phyloP scores from a whole-genome alignment of 2,113 vertebrate species.

The Ictidomys tridecemlineatus region DNA sequence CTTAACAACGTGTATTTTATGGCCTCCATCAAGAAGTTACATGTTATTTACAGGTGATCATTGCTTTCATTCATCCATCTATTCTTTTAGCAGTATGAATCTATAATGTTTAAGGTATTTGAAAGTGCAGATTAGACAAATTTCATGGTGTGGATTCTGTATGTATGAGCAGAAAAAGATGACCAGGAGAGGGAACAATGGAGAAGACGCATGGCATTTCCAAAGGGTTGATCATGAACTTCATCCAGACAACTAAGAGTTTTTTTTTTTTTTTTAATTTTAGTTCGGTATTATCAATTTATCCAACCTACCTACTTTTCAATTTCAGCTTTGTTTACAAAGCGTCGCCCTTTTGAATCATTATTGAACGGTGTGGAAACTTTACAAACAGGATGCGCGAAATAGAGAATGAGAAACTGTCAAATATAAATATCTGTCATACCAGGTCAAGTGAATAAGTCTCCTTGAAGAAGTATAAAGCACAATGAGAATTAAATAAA shows the following conservation, averaged over 20 bases:
- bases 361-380: not conserved
- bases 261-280: not conserved
- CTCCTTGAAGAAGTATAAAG: not conserved
- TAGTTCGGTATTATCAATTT: not conserved
- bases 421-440: not conserved
- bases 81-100: not conserved
- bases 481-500: not conserved
- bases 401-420: not conserved
- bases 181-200: fast-evolving
- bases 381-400: not conserved
- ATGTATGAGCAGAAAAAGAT: not conserved
- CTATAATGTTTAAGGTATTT: not conserved
- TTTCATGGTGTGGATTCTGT: not conserved
- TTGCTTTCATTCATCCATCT: not conserved
- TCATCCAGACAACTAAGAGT: not conserved
- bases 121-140: not conserved
- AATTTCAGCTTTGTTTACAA: not conserved
- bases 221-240: not conserved
- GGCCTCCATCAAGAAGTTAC: not conserved
- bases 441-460: not conserved
- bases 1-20: not conserved
- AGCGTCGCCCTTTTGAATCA: not conserved
- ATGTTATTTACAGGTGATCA: not conserved
- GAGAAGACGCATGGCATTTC: not conserved
- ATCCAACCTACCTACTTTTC: not conserved